Evolutionary conservation across 2,888 invertebrate genomes (phyloP).

Genomic region (Epirrhoe tristata): DNA sequence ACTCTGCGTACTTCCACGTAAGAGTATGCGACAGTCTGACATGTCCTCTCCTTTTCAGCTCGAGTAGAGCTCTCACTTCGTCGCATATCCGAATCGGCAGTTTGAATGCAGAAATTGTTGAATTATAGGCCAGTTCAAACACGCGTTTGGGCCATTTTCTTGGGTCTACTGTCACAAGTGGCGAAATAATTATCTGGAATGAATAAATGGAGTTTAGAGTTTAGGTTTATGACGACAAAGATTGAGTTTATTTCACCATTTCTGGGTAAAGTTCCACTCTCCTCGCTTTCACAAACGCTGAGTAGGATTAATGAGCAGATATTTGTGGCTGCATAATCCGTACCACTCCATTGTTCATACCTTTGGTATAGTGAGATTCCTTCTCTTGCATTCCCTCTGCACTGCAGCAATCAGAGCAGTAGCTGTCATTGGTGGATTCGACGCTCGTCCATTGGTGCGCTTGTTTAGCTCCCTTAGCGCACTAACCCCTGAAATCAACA

Average conservation of each 20-base stretch:
- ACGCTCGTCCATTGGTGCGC: conserved; percentile 63
- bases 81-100: conserved; percentile 66
- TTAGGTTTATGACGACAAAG: too few relatives aligned
- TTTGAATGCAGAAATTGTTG: conserved; percentile 57
- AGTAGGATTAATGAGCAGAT: too few relatives aligned
- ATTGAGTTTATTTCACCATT: too few relatives aligned
- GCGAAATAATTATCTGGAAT: conserved; percentile 73
- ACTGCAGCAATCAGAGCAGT: conserved; percentile 74
- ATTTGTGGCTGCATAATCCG: too few relatives aligned
- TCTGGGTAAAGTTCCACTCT: too few relatives aligned
- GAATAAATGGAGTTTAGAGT: neutral
- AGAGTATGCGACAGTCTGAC: conserved; percentile 66
- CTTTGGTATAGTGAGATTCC: conserved; percentile 74
- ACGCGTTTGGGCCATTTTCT: conserved; percentile 74
- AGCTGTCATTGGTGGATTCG: conserved; percentile 74
- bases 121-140: conserved; percentile 52
- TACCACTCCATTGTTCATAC: conserved; percentile 54
- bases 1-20: conserved; percentile 76
- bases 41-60: conserved; percentile 65
- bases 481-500: conserved; percentile 87
- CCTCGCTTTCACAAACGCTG: too few relatives aligned
- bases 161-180: conserved; percentile 74
- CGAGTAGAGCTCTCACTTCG: conserved; percentile 68
- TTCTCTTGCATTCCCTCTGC: conserved; percentile 69
- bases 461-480: conserved; percentile 87